Evolutionary conservation across 2,888 invertebrate genomes (phyloP).

Genomic region (Leuctra nigra): DNA sequence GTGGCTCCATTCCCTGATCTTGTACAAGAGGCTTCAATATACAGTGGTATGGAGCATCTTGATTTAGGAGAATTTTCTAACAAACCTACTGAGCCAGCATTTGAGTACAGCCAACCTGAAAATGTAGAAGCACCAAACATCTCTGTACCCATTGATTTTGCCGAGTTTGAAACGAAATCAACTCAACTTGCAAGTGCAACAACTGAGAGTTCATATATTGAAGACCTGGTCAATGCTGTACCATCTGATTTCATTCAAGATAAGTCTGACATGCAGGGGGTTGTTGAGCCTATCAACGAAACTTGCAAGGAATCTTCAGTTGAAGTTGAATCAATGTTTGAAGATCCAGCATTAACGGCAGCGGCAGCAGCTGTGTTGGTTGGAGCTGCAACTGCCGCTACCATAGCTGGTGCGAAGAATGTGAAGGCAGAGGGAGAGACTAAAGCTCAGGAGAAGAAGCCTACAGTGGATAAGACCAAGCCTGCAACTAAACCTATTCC

Average conservation of each 20-base stretch:
- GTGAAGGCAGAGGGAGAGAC: constrained; percentile 15
- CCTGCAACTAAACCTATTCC: constrained; percentile 33
- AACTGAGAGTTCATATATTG: too few species aligned
- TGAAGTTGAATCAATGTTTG: constrained; percentile 11
- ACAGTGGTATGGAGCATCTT: neutral
- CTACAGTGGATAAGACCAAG: constrained; percentile 33
- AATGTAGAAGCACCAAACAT: too few species aligned
- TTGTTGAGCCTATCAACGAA: too few species aligned
- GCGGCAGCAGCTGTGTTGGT: constrained; percentile 29
- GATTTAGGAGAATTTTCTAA: neutral
- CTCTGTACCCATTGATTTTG: too few species aligned
- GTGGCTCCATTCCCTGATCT: neutral
- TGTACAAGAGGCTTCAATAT: neutral
- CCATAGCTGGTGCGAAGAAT: constrained; percentile 9
- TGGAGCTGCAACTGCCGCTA: constrained; percentile 27
- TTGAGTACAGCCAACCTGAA: too few species aligned
- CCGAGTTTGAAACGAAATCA: neutral
- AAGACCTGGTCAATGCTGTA: too few species aligned
- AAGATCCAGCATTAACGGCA: constrained; percentile 27
- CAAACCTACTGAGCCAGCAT: too few species aligned
- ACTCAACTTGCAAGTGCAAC: neutral
- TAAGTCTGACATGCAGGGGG: too few species aligned
- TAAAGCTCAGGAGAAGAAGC: constrained; percentile 29
- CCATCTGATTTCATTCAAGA: too few species aligned
- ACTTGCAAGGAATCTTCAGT: neutral